Evolutionary conservation across 2,113 vertebrate genomes (phyloP), one percentile per base, ranked within the genome.

Genomic region (Paralichthys olivaceus): DNA sequence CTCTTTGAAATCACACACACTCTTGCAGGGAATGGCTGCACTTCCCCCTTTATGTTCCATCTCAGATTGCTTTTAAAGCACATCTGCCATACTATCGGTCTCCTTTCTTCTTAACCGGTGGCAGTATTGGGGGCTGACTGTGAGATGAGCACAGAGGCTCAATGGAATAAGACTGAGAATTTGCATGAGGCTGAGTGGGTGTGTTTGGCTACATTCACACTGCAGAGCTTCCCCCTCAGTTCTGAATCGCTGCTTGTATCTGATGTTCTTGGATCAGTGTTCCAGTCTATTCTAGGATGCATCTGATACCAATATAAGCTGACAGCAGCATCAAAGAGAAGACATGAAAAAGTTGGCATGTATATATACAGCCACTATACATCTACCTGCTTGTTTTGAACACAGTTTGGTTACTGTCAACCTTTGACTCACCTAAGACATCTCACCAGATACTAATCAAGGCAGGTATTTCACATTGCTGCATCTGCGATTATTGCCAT

Each of bases 251-350:
- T 72, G 69, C 76, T 74, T 83, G 32, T 77, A 73, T 89, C 85
- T 86, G 72, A 74, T 84, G 69, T 80, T 84, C 79, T 70, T 77
- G 79, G 81, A 88, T 80, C 64, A 40, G 68, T 67, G 43, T 80
- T 66, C 43, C 75, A 51, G 62, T 80, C 72, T 87, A 83, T 89
- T 91, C 79, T 79, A 13, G 74, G 85, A 79, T 3, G 25, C 76
- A 77, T 75, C 79, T 84, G 73, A 86, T 77, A 69, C 49, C 59
- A 62, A 47, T 55, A 17, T 19, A 34, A 84, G 58, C 67, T 58
- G 79, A 83, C 76, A 87, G 66, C 37, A 14, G 77, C 49, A 75
- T 70, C 26, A 68, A 54, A 72, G 62, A 43, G 22, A 75, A 26
- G 40, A 25, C 62, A 22, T 53, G 20, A 13, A 53, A n/a, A 53